Conservation (phyloP, 2,888 invertebrate species). For the Ganaspis brasiliensis region DNA sequence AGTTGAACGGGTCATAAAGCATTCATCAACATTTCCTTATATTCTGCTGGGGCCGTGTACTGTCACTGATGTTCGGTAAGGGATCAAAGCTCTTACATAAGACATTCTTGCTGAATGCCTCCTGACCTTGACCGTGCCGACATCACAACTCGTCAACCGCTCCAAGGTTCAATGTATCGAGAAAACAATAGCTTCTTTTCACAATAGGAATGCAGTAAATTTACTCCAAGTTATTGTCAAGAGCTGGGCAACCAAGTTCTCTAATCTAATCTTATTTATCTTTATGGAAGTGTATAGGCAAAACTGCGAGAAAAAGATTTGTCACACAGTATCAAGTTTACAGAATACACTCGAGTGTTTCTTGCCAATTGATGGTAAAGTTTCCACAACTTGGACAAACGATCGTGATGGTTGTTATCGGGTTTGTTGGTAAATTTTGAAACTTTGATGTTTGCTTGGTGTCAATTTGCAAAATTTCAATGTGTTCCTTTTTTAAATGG, state of each 20-base stretch:
- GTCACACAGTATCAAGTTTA: no score
- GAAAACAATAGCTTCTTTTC: constrained; percentile 24
- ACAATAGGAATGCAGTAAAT: background rate
- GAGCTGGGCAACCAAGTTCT: background rate
- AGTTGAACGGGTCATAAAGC: constrained; percentile 18
- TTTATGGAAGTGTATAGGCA: no score
- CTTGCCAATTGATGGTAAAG: no score
- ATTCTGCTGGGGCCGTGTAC: background rate
- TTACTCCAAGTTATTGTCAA: background rate
- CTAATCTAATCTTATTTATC: no score
- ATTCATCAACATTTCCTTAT: constrained; percentile 41
- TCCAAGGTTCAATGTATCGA: background rate
- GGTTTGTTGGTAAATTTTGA: no score
- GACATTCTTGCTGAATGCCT: constrained; percentile 10
- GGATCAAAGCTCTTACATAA: constrained; percentile 32
- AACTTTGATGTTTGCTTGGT: no score
- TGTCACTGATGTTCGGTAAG: constrained; percentile 30
- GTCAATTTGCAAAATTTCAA: no score
- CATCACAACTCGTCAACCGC: background rate
- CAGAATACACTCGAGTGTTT: no score
- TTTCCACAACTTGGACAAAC: no score
- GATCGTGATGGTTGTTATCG: no score
- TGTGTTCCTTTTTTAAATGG: no score
- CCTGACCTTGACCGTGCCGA: constrained; percentile 32
- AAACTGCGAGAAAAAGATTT: no score